These are phyloP conservation scores for Lethenteron reissneri DNA, from an alignment of 2,113 vertebrate species.

Conservation along the genomic window DNA sequence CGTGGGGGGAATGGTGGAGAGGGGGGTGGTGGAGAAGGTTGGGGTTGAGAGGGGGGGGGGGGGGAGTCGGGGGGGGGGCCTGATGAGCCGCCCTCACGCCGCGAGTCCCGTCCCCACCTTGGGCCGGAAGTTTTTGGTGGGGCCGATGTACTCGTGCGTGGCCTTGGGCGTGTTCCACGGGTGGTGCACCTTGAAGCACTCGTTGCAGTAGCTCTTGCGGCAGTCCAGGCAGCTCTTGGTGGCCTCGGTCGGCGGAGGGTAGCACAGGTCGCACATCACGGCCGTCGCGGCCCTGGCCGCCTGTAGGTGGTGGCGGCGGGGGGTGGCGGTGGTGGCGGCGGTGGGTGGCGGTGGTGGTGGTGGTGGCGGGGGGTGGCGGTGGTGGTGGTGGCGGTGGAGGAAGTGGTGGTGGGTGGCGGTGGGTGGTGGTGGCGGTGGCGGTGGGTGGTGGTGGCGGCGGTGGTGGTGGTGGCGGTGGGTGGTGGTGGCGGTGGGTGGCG, in stretches of 20 bases:
- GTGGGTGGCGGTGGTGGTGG: too few relatives aligned
- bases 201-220: constrained; percentile 79
- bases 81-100: not conserved
- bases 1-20: not conserved
- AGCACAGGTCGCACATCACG: constrained; percentile 82
- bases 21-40: not conserved
- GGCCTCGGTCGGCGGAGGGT: constrained; percentile 57
- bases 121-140: constrained; percentile 71
- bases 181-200: constrained; percentile 93
- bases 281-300: constrained; percentile 31
- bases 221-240: constrained; percentile 88
- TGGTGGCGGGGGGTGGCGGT: too few relatives aligned
- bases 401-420: too few relatives aligned
- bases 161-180: constrained; percentile 89
- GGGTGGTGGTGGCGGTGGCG: too few relatives aligned
- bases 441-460: too few relatives aligned
- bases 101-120: constrained; percentile 29
- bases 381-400: too few relatives aligned
- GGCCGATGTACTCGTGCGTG: constrained; percentile 69
- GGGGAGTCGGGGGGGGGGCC: not conserved
- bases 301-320: too few relatives aligned
- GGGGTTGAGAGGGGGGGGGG: not conserved
- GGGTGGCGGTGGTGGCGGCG: too few relatives aligned
- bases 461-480: too few relatives aligned
- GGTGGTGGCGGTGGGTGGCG: too few relatives aligned